phyloP scores from a whole-genome alignment of 2,888 invertebrate genomes.

The Pandemis heparana region DNA sequence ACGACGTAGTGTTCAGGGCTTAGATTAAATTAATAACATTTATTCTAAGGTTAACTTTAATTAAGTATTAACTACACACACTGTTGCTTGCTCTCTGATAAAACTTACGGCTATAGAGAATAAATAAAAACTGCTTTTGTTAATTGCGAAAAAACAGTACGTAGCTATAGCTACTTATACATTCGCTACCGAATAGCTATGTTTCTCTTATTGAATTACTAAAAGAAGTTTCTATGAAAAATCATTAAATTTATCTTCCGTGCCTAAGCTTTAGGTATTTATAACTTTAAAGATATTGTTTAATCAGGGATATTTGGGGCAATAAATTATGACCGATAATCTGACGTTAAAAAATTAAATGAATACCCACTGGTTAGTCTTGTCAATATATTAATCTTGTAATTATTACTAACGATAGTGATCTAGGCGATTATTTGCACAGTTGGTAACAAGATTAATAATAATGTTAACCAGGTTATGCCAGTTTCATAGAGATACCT shows the following conservation, averaged over 20 bases:
- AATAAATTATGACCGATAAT: slow-evolving; percentile 22
- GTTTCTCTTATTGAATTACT: not conserved
- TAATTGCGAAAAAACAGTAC: too few species aligned
- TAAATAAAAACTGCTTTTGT: too few species aligned
- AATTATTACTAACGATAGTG: not conserved
- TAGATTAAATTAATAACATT: too few species aligned
- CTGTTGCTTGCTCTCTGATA: too few species aligned
- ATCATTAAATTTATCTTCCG: not conserved
- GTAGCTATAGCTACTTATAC: too few species aligned
- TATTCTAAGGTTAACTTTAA: too few species aligned
- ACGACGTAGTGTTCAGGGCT: too few species aligned
- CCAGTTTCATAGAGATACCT: not conserved
- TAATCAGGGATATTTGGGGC: slow-evolving; percentile 16
- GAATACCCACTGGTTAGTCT: not conserved
- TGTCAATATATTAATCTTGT: not conserved
- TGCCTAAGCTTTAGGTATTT: not conserved
- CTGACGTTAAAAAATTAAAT: not conserved
- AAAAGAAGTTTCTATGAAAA: not conserved
- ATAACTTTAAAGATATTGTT: slow-evolving; percentile 9
- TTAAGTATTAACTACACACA: too few species aligned
- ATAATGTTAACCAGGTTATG: not conserved
- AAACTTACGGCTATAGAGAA: too few species aligned
- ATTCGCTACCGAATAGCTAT: too few species aligned
- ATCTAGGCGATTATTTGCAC: not conserved
- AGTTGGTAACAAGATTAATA: not conserved